These are phyloP conservation scores for Axinella damicornis DNA, from an alignment of 37 sponge, comb jelly and placozoan genomes.

Conservation along the genomic window DNA sequence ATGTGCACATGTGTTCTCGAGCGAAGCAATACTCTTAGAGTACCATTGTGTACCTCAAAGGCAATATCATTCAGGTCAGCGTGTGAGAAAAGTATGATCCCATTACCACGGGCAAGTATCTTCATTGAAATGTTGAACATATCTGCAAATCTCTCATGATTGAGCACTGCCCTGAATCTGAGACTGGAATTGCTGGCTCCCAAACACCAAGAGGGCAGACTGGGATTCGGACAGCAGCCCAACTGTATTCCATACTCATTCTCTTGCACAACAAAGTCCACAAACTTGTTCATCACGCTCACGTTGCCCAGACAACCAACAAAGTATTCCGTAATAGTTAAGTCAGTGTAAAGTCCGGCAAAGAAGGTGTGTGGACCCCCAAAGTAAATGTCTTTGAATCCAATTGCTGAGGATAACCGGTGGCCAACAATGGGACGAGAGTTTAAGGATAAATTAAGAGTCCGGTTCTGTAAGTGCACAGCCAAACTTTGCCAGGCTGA, in stretches of 20 bases:
- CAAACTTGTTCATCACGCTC: not conserved
- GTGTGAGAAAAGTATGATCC: slow-evolving; percentile 4
- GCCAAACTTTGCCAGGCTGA: not conserved
- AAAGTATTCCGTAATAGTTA: slow-evolving; percentile 11
- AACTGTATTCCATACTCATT: slow-evolving; percentile 8
- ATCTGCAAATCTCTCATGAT: not conserved
- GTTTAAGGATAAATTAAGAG: too few relatives aligned
- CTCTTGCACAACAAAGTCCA: not conserved
- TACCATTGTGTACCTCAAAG: not conserved
- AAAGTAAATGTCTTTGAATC: not conserved
- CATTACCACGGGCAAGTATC: not conserved
- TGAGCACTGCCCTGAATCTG: not conserved
- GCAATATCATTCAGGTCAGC: not conserved
- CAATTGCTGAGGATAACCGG: not conserved
- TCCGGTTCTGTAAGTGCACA: not conserved
- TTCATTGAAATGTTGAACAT: not conserved
- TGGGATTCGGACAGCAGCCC: slow-evolving; percentile 26
- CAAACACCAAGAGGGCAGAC: slow-evolving; percentile 2
- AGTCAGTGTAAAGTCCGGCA: not conserved
- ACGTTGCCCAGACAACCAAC: slow-evolving; percentile 34
- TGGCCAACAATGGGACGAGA: too few relatives aligned
- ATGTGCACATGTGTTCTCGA: too few relatives aligned
- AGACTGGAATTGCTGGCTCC: not conserved
- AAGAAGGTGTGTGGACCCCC: slow-evolving; percentile 23
- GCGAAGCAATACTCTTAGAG: too few relatives aligned